A percentile compares a stretch with the other conserved stretches of the same genome.
Evolutionary conservation across 2,888 invertebrate genomes (phyloP).

Genomic region (Phorcus lineatus): DNA sequence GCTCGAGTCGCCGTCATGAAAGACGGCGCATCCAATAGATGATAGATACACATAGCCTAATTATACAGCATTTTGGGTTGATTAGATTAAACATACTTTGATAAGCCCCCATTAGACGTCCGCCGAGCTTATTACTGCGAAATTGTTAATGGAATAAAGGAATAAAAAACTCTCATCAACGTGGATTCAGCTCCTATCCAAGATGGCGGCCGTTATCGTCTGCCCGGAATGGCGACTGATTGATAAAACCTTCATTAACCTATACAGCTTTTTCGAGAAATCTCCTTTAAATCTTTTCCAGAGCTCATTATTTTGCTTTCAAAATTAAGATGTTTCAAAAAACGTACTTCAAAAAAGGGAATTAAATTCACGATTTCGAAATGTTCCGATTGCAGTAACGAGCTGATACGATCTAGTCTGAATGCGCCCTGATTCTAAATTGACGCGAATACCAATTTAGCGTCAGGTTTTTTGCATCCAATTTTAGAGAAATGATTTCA

Average conservation of each 20-base stretch:
- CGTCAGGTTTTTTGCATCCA: not conserved
- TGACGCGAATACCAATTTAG: not conserved
- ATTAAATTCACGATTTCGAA: slow-evolving; percentile 4
- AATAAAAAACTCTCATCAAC: not conserved
- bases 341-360: slow-evolving; percentile 3
- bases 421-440: not conserved
- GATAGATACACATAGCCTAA: slow-evolving; percentile 26
- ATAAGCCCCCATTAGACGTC: slow-evolving; percentile 23
- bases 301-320: slow-evolving; percentile 10
- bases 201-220: not conserved
- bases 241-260: not conserved
- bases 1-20: not conserved
- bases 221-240: not conserved
- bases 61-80: slow-evolving; percentile 30
- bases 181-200: not conserved
- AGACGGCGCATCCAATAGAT: slow-evolving; percentile 12
- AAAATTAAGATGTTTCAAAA: slow-evolving; percentile 13
- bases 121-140: slow-evolving; percentile 25
- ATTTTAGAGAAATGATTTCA: not conserved
- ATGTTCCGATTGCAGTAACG: slow-evolving; percentile 2
- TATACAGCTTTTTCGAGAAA: not conserved
- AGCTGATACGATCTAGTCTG: not conserved
- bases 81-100: slow-evolving; percentile 34
- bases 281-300: not conserved
- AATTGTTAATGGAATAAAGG: slow-evolving; percentile 28